Evolutionary conservation across 2,888 invertebrate genomes (phyloP), one percentile per base, ranked within the genome.

Genomic region (Protodeltote pygarga): DNA sequence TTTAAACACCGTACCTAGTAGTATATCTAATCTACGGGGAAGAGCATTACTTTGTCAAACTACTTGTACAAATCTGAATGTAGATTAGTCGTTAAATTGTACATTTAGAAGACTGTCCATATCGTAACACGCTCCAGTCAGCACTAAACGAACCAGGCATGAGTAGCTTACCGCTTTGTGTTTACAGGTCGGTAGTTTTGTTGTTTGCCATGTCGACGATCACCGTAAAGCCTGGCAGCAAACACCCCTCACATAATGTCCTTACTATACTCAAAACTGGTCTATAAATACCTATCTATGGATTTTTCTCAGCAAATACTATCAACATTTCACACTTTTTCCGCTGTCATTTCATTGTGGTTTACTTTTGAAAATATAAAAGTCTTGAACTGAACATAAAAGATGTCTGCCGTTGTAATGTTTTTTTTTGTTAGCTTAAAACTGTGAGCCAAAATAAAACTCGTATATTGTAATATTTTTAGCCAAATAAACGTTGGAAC

Each of bases 401-500:
- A 31, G 5, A 48, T 33, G 16, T 27, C 13, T 35, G 28, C 25
- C 11, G 28, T 24, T 53, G 16, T 53, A 52, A 33, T 27, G 4
- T 16, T 55, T 44, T 48, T 29, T 59, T 58, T 51, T 54, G 23
- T 34, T 49, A 32, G 51, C 34, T 47, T 50, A 25, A 48, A 37
- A 48, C 33, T 38, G 20, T 38, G 59, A 53, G 59, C 53, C 65
- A 67, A 63, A 50, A 63, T 53, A 6, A 23, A 63, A 51, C 35
- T 39, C 47, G 45, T 53, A 50, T 45, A 45, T 48, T 51, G 50
- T 64, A 57, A 65, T 54, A 44, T 66, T 62, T 71, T 69, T 69
- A 72, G 69, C 59, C 62, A 64, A 73, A 68, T 66, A 73, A 73
- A 75, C 60, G 49, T 59, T 66, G 60, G 54, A 54, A 63, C 66